phyloP scores from a whole-genome alignment of 2,113 vertebrate genomes.

The Psilopsiagon aymara region DNA sequence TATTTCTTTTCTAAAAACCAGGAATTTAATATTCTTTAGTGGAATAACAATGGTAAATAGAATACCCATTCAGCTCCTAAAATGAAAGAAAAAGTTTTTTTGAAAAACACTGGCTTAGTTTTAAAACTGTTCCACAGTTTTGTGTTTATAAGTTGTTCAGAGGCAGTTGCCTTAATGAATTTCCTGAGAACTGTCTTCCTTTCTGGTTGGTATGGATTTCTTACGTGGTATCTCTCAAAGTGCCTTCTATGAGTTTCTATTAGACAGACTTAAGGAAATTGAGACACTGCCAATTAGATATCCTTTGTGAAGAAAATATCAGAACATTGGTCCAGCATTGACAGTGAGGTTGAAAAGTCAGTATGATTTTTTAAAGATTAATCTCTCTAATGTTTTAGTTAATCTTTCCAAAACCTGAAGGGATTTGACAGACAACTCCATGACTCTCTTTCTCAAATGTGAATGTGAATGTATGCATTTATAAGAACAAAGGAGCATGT shows the following conservation, averaged over 20 bases:
- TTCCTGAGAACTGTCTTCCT: not conserved
- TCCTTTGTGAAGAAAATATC: not conserved
- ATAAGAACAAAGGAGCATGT: not conserved
- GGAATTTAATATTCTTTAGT: not conserved
- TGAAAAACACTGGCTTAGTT: not conserved
- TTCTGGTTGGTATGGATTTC: not conserved
- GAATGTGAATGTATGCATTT: not conserved
- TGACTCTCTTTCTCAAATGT: not conserved
- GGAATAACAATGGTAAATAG: not conserved
- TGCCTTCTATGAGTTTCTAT: not conserved
- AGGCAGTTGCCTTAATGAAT: not conserved
- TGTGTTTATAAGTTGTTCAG: not conserved
- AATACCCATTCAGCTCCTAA: not conserved
- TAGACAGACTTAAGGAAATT: not conserved
- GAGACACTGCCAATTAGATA: not conserved
- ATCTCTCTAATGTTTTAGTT: slow-evolving; percentile 8
- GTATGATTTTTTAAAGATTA: slow-evolving; percentile 3
- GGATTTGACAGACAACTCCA: not conserved
- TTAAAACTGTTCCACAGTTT: not conserved
- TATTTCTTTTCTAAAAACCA: not conserved
- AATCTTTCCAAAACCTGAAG: not conserved
- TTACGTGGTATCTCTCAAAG: not conserved
- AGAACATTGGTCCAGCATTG: not conserved
- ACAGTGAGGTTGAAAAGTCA: not conserved
- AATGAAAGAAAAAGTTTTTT: not conserved